phyloP scores from a whole-genome alignment of 2,797 vertebrate genomes.

The Coreius guichenoti region DNA sequence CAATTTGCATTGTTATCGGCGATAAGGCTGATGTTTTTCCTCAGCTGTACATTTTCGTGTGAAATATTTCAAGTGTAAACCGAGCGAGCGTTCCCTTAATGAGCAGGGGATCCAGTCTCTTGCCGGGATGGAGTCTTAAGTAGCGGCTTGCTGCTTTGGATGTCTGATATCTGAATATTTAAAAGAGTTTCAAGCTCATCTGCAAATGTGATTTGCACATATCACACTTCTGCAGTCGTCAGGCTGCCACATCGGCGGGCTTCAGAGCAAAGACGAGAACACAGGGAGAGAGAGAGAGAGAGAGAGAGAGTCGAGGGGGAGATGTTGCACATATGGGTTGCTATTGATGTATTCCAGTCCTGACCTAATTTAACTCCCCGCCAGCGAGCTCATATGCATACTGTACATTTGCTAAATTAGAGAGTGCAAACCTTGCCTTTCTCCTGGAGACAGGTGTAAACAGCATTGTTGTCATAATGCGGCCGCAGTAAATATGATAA shows the following conservation, averaged over 20 bases:
- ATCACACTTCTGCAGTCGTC: slow-evolving; percentile 84
- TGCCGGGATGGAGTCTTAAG: slow-evolving; percentile 79
- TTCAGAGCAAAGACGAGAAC: slow-evolving; percentile 75
- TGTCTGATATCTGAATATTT: slow-evolving; percentile 87
- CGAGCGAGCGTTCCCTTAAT: slow-evolving; percentile 79
- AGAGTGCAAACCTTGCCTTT: slow-evolving; percentile 75
- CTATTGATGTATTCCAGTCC: slow-evolving; percentile 85
- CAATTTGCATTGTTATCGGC: slow-evolving; percentile 82
- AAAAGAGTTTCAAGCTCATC: slow-evolving; percentile 87
- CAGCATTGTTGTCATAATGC: slow-evolving; percentile 80
- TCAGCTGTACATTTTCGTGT: slow-evolving; percentile 74
- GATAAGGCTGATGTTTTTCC: slow-evolving; percentile 83
- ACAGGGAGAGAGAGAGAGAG: slow-evolving; percentile 14
- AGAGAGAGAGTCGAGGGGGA: slow-evolving; percentile 46
- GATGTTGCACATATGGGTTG: slow-evolving; percentile 83
- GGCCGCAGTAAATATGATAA: slow-evolving; percentile 81
- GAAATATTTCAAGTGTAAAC: slow-evolving; percentile 82
- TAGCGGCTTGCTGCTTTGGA: slow-evolving; percentile 76
- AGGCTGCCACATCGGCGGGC: slow-evolving; percentile 81
- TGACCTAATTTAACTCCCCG: slow-evolving; percentile 87
- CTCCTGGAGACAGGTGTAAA: slow-evolving; percentile 83
- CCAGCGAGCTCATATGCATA: slow-evolving; percentile 85
- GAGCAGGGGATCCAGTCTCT: slow-evolving; percentile 75
- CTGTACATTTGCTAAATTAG: slow-evolving; percentile 85
- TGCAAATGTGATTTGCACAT: slow-evolving; percentile 88